Percentiles rank a stretch among this genome's conserved stretches.
Conservation (phyloP, 2,888 invertebrate genomes). For the Synergus gifuensis region DNA sequence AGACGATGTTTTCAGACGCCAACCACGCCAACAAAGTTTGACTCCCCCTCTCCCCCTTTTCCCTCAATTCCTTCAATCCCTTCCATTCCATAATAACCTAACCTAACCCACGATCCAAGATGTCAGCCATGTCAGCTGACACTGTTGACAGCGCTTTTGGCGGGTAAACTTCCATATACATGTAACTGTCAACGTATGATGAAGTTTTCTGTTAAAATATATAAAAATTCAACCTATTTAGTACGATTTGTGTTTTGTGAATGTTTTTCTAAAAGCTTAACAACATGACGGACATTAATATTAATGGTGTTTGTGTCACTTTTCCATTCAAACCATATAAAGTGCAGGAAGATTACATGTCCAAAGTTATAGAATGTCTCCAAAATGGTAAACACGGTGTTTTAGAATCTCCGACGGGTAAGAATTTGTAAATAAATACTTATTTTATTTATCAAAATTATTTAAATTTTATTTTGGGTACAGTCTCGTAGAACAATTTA, state of each 20-base stretch:
- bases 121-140: not conserved
- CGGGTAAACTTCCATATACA: not conserved
- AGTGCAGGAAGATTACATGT: slow-evolving; percentile 94
- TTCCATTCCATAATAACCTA: too few relatives aligned
- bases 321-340: slow-evolving; percentile 97
- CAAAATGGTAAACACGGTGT: slow-evolving; percentile 90
- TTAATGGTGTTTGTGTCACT: slow-evolving; percentile 85
- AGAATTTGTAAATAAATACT: slow-evolving; percentile 27
- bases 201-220: not conserved
- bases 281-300: slow-evolving; percentile 82
- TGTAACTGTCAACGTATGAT: not conserved
- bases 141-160: slow-evolving; percentile 7
- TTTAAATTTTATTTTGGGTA: not conserved
- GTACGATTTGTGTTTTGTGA: not conserved
- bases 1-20: not conserved
- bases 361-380: slow-evolving; percentile 91
- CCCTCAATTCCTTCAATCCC: too few relatives aligned
- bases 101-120: too few relatives aligned
- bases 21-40: not conserved
- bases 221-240: not conserved
- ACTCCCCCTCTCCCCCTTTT: too few relatives aligned
- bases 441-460: not conserved
- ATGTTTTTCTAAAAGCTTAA: not conserved
- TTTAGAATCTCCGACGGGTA: slow-evolving; percentile 94
- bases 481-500: too few relatives aligned